Percentiles rank a stretch among this genome's conserved stretches.
Conservation (phyloP, 92 coral and sea anemone species). For the Palythoa heliodiscus region DNA sequence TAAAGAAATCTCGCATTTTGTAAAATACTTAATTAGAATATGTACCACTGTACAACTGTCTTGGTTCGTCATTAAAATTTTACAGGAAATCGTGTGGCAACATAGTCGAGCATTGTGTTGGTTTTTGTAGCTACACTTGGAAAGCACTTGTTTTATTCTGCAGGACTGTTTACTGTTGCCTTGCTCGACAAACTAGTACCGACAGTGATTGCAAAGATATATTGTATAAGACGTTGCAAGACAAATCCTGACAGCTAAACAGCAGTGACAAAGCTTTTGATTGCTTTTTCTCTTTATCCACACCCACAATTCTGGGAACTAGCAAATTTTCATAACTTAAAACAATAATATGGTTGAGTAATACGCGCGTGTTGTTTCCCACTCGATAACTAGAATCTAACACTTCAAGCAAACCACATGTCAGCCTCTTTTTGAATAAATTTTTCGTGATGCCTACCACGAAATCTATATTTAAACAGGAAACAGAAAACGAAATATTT, state of each 20-base stretch:
- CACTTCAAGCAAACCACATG: background rate
- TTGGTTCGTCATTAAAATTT: background rate
- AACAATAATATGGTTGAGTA: constrained; percentile 13
- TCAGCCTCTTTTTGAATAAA: background rate
- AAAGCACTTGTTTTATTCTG: background rate
- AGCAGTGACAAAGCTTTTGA: background rate
- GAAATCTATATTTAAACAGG: background rate
- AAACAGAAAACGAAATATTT: background rate
- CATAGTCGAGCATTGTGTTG: too few species aligned
- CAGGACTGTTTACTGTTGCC: background rate
- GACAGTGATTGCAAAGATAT: too few species aligned
- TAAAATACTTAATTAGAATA: too few species aligned
- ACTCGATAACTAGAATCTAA: too few species aligned
- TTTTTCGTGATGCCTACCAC: background rate
- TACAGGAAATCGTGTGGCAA: background rate
- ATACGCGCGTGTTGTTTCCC: background rate
- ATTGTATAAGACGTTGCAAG: background rate
- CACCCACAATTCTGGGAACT: constrained; percentile 20
- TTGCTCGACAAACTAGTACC: background rate
- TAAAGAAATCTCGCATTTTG: background rate
- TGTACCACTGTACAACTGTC: too few species aligned
- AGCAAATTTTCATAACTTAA: background rate
- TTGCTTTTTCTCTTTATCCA: background rate
- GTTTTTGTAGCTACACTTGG: background rate
- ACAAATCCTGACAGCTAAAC: background rate